Percentiles rank a stretch among this genome's conserved stretches.
Conservation (phyloP, 2,797 vertebrate genomes). For the Darevskia nairensis region DNA sequence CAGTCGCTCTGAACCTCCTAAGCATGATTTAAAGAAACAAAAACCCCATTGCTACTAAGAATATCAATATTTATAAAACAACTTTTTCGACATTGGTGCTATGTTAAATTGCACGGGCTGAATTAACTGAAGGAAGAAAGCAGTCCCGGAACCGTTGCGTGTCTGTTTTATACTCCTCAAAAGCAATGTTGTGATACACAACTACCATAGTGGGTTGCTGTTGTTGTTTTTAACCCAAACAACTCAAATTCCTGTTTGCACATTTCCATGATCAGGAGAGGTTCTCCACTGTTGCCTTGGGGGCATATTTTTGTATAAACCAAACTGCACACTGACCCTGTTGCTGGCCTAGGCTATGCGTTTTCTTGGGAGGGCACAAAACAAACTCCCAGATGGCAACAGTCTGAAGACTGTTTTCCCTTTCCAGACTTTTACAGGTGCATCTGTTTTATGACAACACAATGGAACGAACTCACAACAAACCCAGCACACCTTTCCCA, state of each 20-base stretch:
- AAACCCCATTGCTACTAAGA: too few relatives aligned
- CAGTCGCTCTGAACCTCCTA: neutral
- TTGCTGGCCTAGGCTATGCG: constrained; percentile 16
- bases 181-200: constrained; percentile 33
- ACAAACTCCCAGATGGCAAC: neutral
- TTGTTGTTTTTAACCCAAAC: constrained; percentile 33
- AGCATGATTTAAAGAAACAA: neutral
- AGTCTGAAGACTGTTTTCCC: constrained; percentile 49
- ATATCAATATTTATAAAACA: neutral
- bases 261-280: constrained; percentile 5
- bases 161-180: constrained; percentile 51
- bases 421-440: constrained; percentile 61
- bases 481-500: constrained; percentile 50
- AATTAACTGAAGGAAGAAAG: constrained; percentile 32
- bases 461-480: constrained; percentile 57
- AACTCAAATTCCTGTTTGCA: neutral
- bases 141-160: constrained; percentile 7
- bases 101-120: constrained; percentile 59
- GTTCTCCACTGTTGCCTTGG: constrained; percentile 46
- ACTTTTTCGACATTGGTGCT: constrained; percentile 21
- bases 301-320: constrained; percentile 59
- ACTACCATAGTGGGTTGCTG: neutral
- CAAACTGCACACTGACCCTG: constrained; percentile 10
- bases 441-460: constrained; percentile 72
- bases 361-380: constrained; percentile 44